These are phyloP conservation scores for Entelurus aequoreus DNA, from an alignment of 2,113 vertebrate species.

Conservation along the genomic window DNA sequence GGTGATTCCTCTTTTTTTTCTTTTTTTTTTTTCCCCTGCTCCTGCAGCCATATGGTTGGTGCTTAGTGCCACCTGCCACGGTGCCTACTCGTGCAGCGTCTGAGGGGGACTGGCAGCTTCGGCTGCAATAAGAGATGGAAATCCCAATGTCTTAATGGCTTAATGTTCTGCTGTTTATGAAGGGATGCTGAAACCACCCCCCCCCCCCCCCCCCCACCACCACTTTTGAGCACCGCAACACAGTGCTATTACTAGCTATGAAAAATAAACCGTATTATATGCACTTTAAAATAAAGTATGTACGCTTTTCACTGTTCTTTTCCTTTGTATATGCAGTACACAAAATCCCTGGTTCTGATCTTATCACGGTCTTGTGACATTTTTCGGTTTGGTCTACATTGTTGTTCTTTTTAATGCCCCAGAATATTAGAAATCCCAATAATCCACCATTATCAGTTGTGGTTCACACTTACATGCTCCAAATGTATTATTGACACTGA, in stretches of 20 bases:
- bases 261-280: constrained; percentile 50
- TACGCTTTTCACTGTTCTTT: not conserved
- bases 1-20: constrained; percentile 37
- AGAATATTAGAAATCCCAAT: no score
- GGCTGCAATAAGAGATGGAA: constrained; percentile 37
- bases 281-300: constrained; percentile 14
- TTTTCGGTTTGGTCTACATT: no score
- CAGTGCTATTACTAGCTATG: constrained; percentile 16
- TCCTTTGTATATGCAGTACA: not conserved
- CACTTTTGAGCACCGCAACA: constrained; percentile 19
- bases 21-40: constrained; percentile 40
- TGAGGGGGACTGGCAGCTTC: constrained; percentile 29
- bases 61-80: constrained; percentile 63
- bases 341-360: no score
- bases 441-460: no score
- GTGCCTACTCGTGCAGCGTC: constrained; percentile 35
- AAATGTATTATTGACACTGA: no score
- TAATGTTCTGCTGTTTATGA: constrained; percentile 48
- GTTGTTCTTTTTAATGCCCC: no score
- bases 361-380: no score
- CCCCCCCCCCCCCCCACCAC: no score
- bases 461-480: no score
- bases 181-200: not conserved
- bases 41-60: constrained; percentile 63
- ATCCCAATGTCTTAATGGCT: constrained; percentile 42